Conservation (phyloP, 2,888 invertebrate genomes). For the Lasioglossum pauxillum region DNA sequence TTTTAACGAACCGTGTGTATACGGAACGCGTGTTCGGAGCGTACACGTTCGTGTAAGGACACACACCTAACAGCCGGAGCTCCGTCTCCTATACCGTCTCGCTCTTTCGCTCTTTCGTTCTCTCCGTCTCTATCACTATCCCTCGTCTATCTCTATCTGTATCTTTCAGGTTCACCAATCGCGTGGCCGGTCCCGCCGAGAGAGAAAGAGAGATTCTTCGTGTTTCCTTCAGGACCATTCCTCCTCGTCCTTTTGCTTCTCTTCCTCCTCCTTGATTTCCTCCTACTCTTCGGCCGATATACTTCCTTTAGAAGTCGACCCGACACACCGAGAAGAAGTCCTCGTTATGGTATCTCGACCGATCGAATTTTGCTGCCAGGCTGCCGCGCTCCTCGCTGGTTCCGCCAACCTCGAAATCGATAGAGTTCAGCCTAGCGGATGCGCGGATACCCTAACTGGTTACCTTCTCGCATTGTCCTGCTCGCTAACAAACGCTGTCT, state of each 20-base stretch:
- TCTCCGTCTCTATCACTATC: slow-evolving; percentile 23
- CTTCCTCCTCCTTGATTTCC: slow-evolving; percentile 40
- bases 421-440: slow-evolving; percentile 4
- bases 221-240: slow-evolving; percentile 53
- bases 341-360: slow-evolving; percentile 58
- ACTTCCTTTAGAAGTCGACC: slow-evolving; percentile 40
- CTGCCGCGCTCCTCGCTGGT: slow-evolving; percentile 18
- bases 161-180: slow-evolving; percentile 48
- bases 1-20: slow-evolving; percentile 23
- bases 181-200: slow-evolving; percentile 41
- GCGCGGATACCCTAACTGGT: neutral
- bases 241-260: slow-evolving; percentile 45
- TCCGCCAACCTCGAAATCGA: slow-evolving; percentile 14
- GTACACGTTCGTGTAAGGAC: slow-evolving; percentile 32
- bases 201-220: slow-evolving; percentile 42
- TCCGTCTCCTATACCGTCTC: slow-evolving; percentile 24
- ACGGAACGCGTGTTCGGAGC: slow-evolving; percentile 32
- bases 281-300: slow-evolving; percentile 32
- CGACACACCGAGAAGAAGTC: slow-evolving; percentile 47
- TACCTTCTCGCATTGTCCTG: neutral
- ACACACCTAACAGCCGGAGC: slow-evolving; percentile 36
- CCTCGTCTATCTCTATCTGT: slow-evolving; percentile 55
- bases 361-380: slow-evolving; percentile 46
- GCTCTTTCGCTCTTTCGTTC: slow-evolving; percentile 14
- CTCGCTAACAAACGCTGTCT: neutral